Conservation (phyloP, 2,888 invertebrate species). For the Barypeithes pellucidus region DNA sequence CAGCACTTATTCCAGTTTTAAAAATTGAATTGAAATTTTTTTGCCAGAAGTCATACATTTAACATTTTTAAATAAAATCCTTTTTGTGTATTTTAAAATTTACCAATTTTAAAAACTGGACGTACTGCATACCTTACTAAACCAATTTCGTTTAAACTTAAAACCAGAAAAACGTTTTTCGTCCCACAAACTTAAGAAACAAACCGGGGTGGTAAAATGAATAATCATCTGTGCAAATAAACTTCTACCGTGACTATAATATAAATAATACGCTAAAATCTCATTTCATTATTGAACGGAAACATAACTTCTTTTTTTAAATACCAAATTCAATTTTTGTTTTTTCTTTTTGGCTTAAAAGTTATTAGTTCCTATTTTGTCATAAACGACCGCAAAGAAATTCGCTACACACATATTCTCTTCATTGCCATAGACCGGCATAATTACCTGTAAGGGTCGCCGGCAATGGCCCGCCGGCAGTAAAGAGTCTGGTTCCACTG, state of each 20-base stretch:
- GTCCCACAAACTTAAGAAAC: too few species aligned
- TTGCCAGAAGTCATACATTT: too few species aligned
- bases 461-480: slow-evolving; percentile 95
- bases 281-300: too few species aligned
- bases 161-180: not conserved
- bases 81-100: not conserved
- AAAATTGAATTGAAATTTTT: too few species aligned
- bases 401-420: slow-evolving; percentile 75
- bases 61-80: too few species aligned
- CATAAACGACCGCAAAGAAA: not conserved
- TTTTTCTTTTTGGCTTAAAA: not conserved
- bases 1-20: slow-evolving; percentile 6
- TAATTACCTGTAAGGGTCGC: slow-evolving; percentile 95
- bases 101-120: slow-evolving; percentile 6
- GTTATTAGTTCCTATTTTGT: not conserved
- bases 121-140: not conserved
- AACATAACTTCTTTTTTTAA: too few species aligned
- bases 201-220: not conserved
- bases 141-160: not conserved
- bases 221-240: not conserved
- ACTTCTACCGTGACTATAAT: too few species aligned
- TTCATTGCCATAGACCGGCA: slow-evolving; percentile 92
- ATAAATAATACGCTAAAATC: too few species aligned
- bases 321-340: not conserved
- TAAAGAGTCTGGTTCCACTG: slow-evolving; percentile 92